phyloP scores from a whole-genome alignment of 2,113 vertebrate genomes.

The Eulacestoma nigropectus region DNA sequence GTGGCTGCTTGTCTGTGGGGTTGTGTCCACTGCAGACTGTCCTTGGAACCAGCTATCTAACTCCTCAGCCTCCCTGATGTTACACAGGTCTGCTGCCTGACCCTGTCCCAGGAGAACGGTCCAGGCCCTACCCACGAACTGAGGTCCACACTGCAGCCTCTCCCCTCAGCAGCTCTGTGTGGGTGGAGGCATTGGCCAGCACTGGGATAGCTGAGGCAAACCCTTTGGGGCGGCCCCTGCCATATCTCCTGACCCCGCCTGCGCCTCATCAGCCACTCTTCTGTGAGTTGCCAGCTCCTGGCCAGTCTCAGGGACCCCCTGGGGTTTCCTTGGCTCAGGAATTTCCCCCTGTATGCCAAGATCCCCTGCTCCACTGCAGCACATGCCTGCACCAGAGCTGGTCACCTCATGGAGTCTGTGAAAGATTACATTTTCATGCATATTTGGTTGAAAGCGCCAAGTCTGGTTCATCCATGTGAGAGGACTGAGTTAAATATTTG shows the following conservation, averaged over 20 bases:
- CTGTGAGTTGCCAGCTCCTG: neutral
- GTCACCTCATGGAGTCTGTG: neutral
- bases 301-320: neutral
- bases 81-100: neutral
- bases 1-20: neutral
- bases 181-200: neutral
- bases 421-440: neutral
- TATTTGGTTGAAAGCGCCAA: neutral
- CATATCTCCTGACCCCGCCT: neutral
- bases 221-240: neutral
- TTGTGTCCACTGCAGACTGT: neutral
- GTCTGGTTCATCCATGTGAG: neutral
- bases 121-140: neutral
- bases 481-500: neutral
- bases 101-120: neutral
- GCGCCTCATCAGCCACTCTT: neutral
- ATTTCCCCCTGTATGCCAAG: neutral
- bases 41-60: neutral
- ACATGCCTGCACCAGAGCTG: neutral
- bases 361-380: neutral
- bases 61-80: neutral
- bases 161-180: neutral
- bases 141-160: neutral
- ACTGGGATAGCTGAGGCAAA: rapidly evolving
- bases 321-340: neutral